Percentiles rank a stretch among this genome's conserved stretches.
Conservation (phyloP, 2,888 invertebrate genomes). For the Cyclophora punctaria region DNA sequence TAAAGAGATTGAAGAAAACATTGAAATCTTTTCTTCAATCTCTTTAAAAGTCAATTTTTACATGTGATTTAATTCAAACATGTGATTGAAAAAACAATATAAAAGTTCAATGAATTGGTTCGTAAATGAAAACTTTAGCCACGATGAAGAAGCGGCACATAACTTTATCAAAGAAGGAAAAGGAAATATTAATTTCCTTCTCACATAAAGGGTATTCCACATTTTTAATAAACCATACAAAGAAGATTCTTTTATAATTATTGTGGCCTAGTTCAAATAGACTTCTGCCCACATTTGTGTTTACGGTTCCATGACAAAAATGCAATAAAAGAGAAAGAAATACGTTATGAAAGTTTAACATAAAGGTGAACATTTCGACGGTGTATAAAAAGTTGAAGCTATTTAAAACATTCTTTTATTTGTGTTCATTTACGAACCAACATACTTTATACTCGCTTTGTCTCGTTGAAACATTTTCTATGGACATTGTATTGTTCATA, state of each 20-base stretch:
- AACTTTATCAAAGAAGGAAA: constrained; percentile 29
- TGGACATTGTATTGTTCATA: not conserved
- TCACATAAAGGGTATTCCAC: constrained; percentile 18
- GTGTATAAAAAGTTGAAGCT: not conserved
- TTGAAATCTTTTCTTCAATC: too few species aligned
- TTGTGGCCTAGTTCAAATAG: constrained; percentile 4
- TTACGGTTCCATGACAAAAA: not conserved
- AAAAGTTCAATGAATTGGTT: too few species aligned
- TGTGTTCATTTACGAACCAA: not conserved
- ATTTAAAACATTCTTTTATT: not conserved
- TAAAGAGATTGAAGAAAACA: too few species aligned
- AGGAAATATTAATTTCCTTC: constrained; percentile 45
- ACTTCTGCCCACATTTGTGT: not conserved
- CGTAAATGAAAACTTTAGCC: too few species aligned
- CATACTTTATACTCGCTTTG: too few species aligned
- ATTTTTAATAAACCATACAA: constrained; percentile 9
- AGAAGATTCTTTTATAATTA: constrained; percentile 2
- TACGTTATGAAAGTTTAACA: too few species aligned
- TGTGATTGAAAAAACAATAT: too few species aligned
- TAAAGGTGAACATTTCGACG: not conserved
- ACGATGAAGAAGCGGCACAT: too few species aligned
- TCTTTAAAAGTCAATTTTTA: too few species aligned
- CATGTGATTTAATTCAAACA: too few species aligned
- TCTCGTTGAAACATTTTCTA: too few species aligned
- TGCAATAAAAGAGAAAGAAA: not conserved